Evolutionary conservation across 2,797 vertebrate genomes (phyloP).

Genomic region (Sebastes taczanowskii): DNA sequence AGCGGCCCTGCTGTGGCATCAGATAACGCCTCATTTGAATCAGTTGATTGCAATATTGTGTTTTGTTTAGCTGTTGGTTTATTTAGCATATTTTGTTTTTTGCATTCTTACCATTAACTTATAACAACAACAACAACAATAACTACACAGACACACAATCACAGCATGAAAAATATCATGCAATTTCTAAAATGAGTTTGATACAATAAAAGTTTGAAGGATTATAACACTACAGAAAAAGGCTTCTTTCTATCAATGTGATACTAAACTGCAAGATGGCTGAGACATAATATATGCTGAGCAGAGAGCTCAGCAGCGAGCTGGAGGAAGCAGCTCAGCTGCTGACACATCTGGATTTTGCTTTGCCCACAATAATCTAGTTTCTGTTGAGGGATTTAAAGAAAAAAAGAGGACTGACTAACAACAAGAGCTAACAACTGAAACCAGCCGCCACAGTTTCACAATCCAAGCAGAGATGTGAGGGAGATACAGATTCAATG

Average conservation of each 20-base stretch:
- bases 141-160: not conserved
- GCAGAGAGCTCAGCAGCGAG: not conserved
- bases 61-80: not conserved
- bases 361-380: not conserved
- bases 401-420: not conserved
- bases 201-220: not conserved
- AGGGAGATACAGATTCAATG: not conserved
- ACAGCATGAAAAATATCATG: not conserved
- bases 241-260: not conserved
- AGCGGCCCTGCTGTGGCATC: not conserved
- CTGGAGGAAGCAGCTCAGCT: not conserved
- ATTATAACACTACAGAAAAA: not conserved
- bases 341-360: slow-evolving; percentile 25
- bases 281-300: slow-evolving; percentile 2
- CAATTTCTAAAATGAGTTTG: not conserved
- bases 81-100: not conserved
- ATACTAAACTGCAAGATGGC: not conserved
- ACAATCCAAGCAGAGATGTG: not conserved
- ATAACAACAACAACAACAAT: not conserved
- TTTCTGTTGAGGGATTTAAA: not conserved
- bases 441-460: not conserved
- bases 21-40: slow-evolving; percentile 1
- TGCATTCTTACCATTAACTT: not conserved
- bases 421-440: not conserved
- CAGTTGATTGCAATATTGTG: not conserved